phyloP scores from a whole-genome alignment of 2,888 invertebrate species.

The Hemistola chrysoprasaria region DNA sequence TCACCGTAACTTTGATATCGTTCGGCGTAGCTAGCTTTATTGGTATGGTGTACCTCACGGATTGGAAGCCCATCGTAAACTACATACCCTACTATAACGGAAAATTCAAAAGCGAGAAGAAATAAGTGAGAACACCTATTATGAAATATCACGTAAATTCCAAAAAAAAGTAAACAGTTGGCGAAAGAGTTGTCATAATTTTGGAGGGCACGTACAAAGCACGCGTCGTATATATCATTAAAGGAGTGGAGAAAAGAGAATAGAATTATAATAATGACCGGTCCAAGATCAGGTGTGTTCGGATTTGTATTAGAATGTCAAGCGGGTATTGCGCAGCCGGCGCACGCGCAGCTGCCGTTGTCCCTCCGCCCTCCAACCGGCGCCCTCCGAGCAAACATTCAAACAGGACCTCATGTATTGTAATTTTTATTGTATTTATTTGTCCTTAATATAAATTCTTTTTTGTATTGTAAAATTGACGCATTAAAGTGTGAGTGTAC shows the following conservation, averaged over 20 bases:
- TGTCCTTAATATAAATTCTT: slow-evolving; percentile 27
- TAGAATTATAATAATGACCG: slow-evolving; percentile 68
- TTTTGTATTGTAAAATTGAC: slow-evolving; percentile 29
- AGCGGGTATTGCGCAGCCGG: slow-evolving; percentile 68
- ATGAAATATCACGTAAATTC: slow-evolving; percentile 1
- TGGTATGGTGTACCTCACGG: slow-evolving; percentile 85
- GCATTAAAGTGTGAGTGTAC: slow-evolving; percentile 33
- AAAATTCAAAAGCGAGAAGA: slow-evolving; percentile 74
- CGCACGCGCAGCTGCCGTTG: slow-evolving; percentile 69
- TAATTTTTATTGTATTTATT: slow-evolving; percentile 46
- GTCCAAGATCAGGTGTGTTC: slow-evolving; percentile 74
- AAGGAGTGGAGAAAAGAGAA: slow-evolving; percentile 52
- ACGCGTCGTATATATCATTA: slow-evolving; percentile 51
- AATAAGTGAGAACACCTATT: slow-evolving; percentile 21
- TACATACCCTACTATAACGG: slow-evolving; percentile 88
- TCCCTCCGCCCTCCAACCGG: slow-evolving; percentile 57
- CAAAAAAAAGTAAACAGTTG: slow-evolving; percentile 10
- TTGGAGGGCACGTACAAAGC: slow-evolving; percentile 35
- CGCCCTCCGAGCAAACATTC: slow-evolving; percentile 64
- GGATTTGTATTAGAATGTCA: slow-evolving; percentile 75
- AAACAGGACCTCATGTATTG: slow-evolving; percentile 62
- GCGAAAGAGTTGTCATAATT: slow-evolving; percentile 27
- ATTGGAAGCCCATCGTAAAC: slow-evolving; percentile 87
- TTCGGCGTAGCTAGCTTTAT: slow-evolving; percentile 84
- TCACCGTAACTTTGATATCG: slow-evolving; percentile 74